Conservation (phyloP, 2,113 vertebrate species). For the Stercorarius parasiticus region DNA sequence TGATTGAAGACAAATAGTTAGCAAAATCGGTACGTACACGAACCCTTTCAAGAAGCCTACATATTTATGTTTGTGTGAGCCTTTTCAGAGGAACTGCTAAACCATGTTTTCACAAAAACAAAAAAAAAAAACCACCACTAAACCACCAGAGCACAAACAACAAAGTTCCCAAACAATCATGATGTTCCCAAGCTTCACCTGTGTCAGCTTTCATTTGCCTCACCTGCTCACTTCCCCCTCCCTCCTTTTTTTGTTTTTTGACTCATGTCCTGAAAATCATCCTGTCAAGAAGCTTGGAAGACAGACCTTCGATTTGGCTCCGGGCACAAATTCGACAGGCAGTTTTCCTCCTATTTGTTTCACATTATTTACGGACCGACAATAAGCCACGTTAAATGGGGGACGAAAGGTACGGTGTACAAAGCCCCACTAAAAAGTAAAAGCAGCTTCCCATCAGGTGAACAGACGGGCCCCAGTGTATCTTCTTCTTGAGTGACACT, state of each 20-base stretch:
- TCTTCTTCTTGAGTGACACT: rapidly evolving
- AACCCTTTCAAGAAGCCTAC: not conserved
- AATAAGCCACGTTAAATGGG: rapidly evolving
- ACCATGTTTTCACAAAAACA: not conserved
- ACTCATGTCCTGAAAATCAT: not conserved
- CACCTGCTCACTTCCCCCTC: no score
- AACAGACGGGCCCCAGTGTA: not conserved
- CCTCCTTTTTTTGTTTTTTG: not conserved
- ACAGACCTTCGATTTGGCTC: not conserved
- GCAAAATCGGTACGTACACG: rapidly evolving
- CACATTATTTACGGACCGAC: no score
- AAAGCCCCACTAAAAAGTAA: not conserved
- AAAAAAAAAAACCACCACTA: no score
- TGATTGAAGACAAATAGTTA: rapidly evolving
- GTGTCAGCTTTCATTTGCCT: not conserved
- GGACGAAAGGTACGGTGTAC: not conserved
- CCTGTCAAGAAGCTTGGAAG: not conserved
- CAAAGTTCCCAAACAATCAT: not conserved
- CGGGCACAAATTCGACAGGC: not conserved
- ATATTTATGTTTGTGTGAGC: no score
- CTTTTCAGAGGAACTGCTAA: not conserved
- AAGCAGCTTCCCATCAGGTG: not conserved
- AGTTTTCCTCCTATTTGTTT: not conserved
- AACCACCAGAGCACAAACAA: not conserved
- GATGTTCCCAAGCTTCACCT: not conserved